Evolutionary conservation across 37 sponge, comb jelly and placozoan species (phyloP), one percentile per base, ranked within the genome.

Genomic region (Chondrosia reniformis): DNA sequence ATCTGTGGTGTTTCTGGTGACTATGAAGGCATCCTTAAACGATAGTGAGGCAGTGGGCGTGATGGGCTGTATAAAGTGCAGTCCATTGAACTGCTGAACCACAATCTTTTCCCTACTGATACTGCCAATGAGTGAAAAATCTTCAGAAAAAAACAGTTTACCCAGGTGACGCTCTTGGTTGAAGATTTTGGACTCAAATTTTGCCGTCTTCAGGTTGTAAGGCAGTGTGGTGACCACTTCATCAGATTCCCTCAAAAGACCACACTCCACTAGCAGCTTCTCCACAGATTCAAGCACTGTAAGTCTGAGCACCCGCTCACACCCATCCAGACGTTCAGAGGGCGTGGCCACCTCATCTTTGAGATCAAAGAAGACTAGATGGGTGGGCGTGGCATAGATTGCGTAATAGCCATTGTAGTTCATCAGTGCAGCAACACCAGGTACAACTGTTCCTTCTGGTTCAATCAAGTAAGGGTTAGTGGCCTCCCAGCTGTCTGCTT

Each of bases 11-110:
- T 17, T 40, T 9, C n/a, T 40, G 15, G 42, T 69, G 6, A 43
- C 72, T 13, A 69, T 69, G 41, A 41, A 69, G 17, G 72, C 72
- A 40, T 69, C 72, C 2, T 40, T 21, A 34, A 69, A 39, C 24
- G 39, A 21, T 9, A 43, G 15, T 19, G 4, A 22, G 3, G 34
- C 33, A 1, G 4, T 28, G 4, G 66, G 4, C 7, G 24, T 13
- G 1, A 34, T 24, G 15, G 41, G 72, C 15, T 43, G 25, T 0
- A 69, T 34, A 24, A 22, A 44, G 24, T 5, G 10, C 5, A 9
- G 2, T 41, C 1, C 1, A 40, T 25, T 12, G 22, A 30, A 39
- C 24, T 8, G 22, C 24, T 41, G 42, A 15, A 69, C 42, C 4
- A 34, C 72, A 69, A 69, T 69, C 19, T 44, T 19, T 43, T 69